These are phyloP conservation scores for Characodon lateralis DNA, from an alignment of 2,797 vertebrate genomes.

Conservation along the genomic window DNA sequence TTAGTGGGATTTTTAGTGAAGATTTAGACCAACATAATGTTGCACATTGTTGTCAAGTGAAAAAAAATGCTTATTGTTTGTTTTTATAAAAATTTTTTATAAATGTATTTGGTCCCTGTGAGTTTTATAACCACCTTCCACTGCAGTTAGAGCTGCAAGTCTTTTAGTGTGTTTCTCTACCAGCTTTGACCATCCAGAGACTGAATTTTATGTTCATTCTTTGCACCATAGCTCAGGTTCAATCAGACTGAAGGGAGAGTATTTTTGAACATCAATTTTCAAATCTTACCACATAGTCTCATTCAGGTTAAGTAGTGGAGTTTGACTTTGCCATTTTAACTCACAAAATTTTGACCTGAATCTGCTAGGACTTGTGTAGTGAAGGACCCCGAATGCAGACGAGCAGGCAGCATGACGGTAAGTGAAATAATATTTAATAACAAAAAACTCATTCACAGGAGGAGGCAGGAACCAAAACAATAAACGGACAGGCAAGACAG, in stretches of 20 bases:
- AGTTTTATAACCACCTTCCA: not conserved
- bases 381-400: too few species aligned
- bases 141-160: not conserved
- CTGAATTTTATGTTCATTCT: not conserved
- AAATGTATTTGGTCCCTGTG: not conserved
- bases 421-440: too few species aligned
- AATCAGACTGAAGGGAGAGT: too few species aligned
- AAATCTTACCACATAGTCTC: not conserved
- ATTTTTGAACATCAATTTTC: too few species aligned
- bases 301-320: not conserved
- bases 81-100: too few species aligned
- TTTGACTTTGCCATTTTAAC: not conserved
- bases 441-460: too few species aligned
- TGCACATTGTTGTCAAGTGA: too few species aligned
- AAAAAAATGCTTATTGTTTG: too few species aligned
- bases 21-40: not conserved
- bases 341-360: not conserved
- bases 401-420: too few species aligned
- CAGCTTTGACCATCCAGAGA: not conserved
- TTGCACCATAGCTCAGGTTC: not conserved
- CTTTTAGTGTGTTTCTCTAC: not conserved
- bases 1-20: not conserved
- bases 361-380: too few species aligned
- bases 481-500: too few species aligned
- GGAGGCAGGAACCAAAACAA: too few species aligned